These are phyloP conservation scores for Pygoscelis antarcticus DNA, from an alignment of 2,113 vertebrate species.

Conservation along the genomic window DNA sequence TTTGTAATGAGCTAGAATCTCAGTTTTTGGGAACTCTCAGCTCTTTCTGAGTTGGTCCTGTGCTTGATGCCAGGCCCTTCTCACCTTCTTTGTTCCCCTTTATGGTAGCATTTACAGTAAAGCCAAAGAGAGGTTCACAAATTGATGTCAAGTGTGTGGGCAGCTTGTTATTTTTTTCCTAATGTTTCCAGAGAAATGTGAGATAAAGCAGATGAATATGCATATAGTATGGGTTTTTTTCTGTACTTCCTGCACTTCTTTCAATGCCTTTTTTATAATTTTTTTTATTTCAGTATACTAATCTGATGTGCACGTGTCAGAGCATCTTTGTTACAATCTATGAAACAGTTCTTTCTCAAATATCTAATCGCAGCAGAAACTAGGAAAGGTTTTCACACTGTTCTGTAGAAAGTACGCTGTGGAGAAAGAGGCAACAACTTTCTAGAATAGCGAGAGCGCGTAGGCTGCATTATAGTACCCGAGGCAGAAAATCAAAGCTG, in stretches of 20 bases:
- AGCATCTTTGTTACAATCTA: neutral
- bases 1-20: neutral
- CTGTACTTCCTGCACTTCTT: neutral
- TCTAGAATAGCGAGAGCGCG: neutral
- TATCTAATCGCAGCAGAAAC: constrained; percentile 45
- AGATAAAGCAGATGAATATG: neutral
- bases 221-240: neutral
- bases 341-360: neutral
- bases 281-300: neutral
- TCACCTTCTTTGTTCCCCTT: neutral
- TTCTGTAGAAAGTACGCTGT: neutral
- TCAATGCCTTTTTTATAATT: neutral
- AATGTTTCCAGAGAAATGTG: neutral
- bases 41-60: neutral
- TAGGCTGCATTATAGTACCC: neutral
- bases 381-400: neutral
- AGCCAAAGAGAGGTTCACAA: neutral
- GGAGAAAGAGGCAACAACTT: neutral
- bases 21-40: neutral
- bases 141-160: neutral
- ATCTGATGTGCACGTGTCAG: neutral
- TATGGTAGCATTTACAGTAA: neutral
- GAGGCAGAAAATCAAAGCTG: neutral
- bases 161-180: neutral
- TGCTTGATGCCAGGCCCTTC: neutral